Conservation (phyloP, 1,140 invertebrate species). For the Drosophila arizonae region DNA sequence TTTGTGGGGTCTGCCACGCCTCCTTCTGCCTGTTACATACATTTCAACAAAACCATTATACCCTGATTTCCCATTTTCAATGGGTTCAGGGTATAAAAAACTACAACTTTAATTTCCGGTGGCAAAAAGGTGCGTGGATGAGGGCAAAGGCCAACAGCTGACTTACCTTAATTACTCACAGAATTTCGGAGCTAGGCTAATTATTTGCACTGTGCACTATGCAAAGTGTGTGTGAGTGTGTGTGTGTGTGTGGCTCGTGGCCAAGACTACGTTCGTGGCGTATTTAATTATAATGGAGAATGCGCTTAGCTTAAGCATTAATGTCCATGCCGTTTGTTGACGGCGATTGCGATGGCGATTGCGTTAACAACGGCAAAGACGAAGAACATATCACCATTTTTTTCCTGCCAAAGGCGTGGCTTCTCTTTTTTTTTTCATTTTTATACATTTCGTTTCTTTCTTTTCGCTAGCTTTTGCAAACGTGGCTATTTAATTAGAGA, state of each 20-base stretch:
- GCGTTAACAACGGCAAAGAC: conserved; percentile 24
- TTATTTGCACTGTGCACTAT: conserved; percentile 66
- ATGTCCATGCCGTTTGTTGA: conserved; percentile 69
- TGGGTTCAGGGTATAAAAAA: too few species aligned
- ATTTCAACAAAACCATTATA: too few species aligned
- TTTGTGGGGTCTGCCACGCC: too few species aligned
- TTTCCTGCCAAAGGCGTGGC: conserved; percentile 26
- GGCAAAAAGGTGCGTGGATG: conserved; percentile 14
- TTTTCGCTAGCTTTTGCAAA: not conserved
- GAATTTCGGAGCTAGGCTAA: conserved; percentile 65
- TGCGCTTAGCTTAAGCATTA: conserved; percentile 64
- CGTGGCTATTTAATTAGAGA: conserved; percentile 30
- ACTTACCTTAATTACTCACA: conserved; percentile 77
- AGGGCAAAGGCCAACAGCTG: conserved; percentile 58
- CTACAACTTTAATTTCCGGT: conserved; percentile 18
- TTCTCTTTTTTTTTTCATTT: not conserved
- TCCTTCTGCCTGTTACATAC: too few species aligned
- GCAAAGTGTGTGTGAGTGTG: not conserved
- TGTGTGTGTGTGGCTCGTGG: conserved; percentile 7
- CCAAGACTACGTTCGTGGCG: conserved; percentile 28
- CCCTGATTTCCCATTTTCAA: too few species aligned
- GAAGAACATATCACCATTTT: not conserved
- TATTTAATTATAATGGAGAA: conserved; percentile 73
- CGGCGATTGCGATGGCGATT: conserved; percentile 18
- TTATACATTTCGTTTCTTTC: not conserved